Base-by-base conservation (phyloP, 2,888 invertebrate genomes). In the Cheilosia scutellata region DNA sequence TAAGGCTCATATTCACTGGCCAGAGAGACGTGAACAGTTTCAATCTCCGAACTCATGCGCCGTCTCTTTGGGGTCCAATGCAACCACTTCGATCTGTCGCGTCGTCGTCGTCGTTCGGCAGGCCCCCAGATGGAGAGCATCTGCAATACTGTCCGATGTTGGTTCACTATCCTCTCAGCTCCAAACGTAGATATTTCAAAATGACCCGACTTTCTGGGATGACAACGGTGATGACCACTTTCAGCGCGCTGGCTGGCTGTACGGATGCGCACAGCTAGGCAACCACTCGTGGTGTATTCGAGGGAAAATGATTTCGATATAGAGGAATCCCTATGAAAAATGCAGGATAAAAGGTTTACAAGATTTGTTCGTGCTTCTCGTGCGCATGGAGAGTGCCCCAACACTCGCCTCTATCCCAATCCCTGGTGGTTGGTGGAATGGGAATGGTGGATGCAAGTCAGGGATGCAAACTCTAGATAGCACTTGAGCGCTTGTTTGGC, bases 211-310 rank as follows among this genome's bases (percentile, higher is more conserved):
- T 82, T 75, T 66, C 75, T 71, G 66, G 66, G 76, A 86, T 76
- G 86, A 86, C 86, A 86, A 82, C 86, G 76, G 72, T 86, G 86
- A 86, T 86, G 86, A 86, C 86, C 86, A 86, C 86, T 86, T 82
- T 86, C 76, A 72, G 66, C 72, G 55, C 4, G 4, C 11, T 37
- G 37, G 11, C 7, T 20, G 37, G 40, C 51, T 47, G 25, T 77
- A 70, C 79, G 76, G 80, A 86, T 86, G 80, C 80, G 76, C 80
- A 79, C 84, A 79, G 62, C 68, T 74, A 79, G 63, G 49, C 70
- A 71, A 66, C 71, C 82, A 70, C 82, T 86, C 80, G 86, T 86
- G 86, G 76, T 77, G 71, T 76, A 72, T 71, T 80, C 76, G 71
- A 86, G 80, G 71, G 71, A 80, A 86, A 86, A 80, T 86, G 55